Percentiles rank a stretch among this genome's conserved stretches.
Evolutionary conservation across 2,113 vertebrate species (phyloP).

Genomic region (Meles meles): DNA sequence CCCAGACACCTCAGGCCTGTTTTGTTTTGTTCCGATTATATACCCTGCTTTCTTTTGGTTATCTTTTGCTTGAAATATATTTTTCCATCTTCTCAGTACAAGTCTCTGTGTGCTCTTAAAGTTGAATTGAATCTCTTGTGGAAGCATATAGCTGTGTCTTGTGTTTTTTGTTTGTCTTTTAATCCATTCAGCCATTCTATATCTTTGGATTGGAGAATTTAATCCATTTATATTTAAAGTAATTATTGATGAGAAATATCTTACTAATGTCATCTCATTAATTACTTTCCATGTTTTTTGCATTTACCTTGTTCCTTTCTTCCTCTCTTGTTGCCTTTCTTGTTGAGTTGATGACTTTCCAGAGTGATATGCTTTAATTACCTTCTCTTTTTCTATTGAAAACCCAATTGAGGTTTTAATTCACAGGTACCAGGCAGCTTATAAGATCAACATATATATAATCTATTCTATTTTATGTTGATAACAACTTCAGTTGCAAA

Average conservation of each 20-base stretch:
- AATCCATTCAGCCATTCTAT: neutral
- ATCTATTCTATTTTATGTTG: neutral
- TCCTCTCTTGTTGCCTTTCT: neutral
- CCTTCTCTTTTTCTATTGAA: neutral
- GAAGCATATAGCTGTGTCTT: neutral
- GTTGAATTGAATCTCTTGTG: neutral
- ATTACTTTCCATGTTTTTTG: neutral
- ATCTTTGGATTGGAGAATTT: neutral
- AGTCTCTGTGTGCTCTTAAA: neutral
- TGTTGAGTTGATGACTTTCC: neutral
- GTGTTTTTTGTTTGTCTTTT: neutral
- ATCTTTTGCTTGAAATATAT: neutral
- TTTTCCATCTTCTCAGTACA: neutral
- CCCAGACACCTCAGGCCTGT: too few species aligned
- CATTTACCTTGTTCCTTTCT: neutral
- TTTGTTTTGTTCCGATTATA: too few species aligned
- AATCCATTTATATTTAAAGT: neutral
- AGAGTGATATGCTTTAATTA: neutral
- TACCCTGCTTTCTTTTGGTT: too few species aligned
- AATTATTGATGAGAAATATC: neutral
- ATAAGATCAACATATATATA: neutral
- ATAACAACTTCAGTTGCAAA: neutral
- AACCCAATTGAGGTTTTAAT: neutral
- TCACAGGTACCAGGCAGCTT: neutral
- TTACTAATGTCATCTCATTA: neutral